Evolutionary conservation across 2,888 invertebrate species (phyloP), one percentile per base, ranked within the genome.

Genomic region (Tenthredo livida): DNA sequence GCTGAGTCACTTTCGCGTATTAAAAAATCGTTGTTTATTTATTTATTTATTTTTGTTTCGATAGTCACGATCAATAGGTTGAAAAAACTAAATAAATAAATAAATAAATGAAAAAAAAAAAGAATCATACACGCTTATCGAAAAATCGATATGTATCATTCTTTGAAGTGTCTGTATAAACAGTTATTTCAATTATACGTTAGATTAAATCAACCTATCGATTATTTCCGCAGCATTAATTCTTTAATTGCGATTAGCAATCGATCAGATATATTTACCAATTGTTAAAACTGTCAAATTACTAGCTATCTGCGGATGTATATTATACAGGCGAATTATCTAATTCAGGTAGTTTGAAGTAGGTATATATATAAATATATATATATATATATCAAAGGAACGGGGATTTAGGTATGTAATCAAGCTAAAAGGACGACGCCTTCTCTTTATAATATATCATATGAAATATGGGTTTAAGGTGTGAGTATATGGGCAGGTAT

Each of bases 221-320:
- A 58, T 58, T 58, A 47, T 58, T 21, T 58, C 21, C 7, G 2
- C 58, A 3, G n/a, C 21, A 58, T 58, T 7, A 17, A 58, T n/a
- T 58, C 58, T 58, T n/a, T 0, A 47, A 15, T 58, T 21, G 0
- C 58, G 58, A 58, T 58, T 58, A 21, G 9, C 21, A 21, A 58
- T 58, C 58, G 58, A 58, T 58, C 58, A n/a, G 58, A 58, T 58
- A 21, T 58, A 58, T 58, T n/a, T 58, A 58, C 21, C n/a, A n/a
- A 17, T n/a, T 58, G n/a, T 58, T 58, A 58, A 17, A 21, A 58
- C n/a, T 58, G 58, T 58, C 58, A 58, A 58, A 58, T 58, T 58
- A 21, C 21, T 21, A n/a, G 2, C 21, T 21, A 58, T 58, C 58
- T 58, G n/a, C 9, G n/a, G 9, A 29, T 1, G 29, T 29, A 29